These are phyloP conservation scores for Euproctis similis DNA, from an alignment of 2,888 invertebrate genomes.

Conservation along the genomic window DNA sequence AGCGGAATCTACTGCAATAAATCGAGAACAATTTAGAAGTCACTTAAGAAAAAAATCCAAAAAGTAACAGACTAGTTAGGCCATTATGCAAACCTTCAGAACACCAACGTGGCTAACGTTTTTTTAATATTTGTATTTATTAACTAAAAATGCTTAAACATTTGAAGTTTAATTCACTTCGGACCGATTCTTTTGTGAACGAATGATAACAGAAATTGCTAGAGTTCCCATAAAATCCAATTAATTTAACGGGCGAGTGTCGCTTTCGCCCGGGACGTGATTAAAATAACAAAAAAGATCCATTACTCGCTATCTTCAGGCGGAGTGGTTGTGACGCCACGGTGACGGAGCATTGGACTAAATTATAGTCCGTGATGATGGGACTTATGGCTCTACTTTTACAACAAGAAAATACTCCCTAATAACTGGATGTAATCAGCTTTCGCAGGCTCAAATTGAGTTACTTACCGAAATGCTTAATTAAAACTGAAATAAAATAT, in stretches of 20 bases:
- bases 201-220: constrained; percentile 37
- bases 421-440: too few species aligned
- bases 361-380: constrained; percentile 3
- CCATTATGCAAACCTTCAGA: too few species aligned
- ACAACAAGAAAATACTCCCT: too few species aligned
- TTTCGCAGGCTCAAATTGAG: too few species aligned
- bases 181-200: constrained; percentile 31
- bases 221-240: constrained; percentile 49
- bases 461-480: too few species aligned
- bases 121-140: neutral
- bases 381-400: too few species aligned
- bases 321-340: neutral
- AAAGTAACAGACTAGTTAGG: too few species aligned
- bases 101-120: too few species aligned
- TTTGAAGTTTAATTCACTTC: constrained; percentile 18
- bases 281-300: constrained; percentile 43
- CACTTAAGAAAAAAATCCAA: too few species aligned
- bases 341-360: constrained; percentile 6
- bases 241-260: constrained; percentile 43
- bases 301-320: constrained; percentile 25
- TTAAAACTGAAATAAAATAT: too few species aligned
- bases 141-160: constrained; percentile 10
- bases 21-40: too few species aligned
- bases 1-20: too few species aligned
- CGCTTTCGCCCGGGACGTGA: constrained; percentile 34